Evolutionary conservation across 2,797 vertebrate species (phyloP).

Genomic region (Champsocephalus esox): DNA sequence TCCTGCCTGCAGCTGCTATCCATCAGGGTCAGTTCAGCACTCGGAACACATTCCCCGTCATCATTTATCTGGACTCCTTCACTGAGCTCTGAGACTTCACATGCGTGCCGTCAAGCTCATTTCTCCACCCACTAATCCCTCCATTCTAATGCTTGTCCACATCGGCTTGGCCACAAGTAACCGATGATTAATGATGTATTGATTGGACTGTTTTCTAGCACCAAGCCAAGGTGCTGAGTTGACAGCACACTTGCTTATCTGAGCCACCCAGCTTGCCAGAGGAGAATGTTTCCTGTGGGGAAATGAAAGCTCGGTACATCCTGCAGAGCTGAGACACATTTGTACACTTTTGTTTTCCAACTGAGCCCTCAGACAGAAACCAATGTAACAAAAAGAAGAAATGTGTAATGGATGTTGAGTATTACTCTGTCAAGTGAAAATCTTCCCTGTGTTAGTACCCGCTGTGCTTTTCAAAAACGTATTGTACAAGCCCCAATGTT

Average conservation of each 20-base stretch:
- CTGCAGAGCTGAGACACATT: conserved; percentile 44
- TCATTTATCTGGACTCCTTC: conserved; percentile 55
- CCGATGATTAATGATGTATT: conserved; percentile 85
- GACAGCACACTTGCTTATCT: conserved; percentile 80
- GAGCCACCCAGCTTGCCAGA: conserved; percentile 78
- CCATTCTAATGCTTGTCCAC: conserved; percentile 82
- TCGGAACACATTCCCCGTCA: conserved; percentile 46
- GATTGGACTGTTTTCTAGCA: conserved; percentile 79
- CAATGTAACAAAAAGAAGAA: not conserved
- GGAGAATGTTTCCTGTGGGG: conserved; percentile 64
- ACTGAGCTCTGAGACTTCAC: conserved; percentile 43
- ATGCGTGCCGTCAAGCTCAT: conserved; percentile 45
- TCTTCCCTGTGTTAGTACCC: not conserved
- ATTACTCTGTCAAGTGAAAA: conserved; percentile 25
- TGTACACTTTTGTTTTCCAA: conserved; percentile 70
- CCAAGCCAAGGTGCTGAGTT: conserved; percentile 80
- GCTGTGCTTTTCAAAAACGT: not conserved
- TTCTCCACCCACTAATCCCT: conserved; percentile 76
- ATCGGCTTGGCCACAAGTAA: conserved; percentile 78
- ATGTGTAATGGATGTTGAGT: conserved; percentile 36
- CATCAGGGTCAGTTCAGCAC: conserved; percentile 41
- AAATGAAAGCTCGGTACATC: conserved; percentile 49
- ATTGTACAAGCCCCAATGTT: not conserved
- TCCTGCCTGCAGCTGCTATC: conserved; percentile 13
- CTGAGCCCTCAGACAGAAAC: conserved; percentile 16